Evolutionary conservation across 2,888 invertebrate species (phyloP).

Genomic region (Campoplex nolae): DNA sequence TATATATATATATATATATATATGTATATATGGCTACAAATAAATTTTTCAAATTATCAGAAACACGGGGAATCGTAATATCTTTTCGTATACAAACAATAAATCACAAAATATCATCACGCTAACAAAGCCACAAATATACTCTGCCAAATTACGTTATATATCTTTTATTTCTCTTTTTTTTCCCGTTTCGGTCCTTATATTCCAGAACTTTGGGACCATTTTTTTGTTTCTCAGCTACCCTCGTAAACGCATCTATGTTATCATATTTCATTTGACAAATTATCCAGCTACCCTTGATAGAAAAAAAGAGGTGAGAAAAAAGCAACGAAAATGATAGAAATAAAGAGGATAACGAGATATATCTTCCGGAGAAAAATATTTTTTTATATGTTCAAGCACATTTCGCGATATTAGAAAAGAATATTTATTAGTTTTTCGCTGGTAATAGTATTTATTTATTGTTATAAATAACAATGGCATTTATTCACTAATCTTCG

Average conservation of each 20-base stretch:
- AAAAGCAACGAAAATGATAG: background rate
- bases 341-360: background rate
- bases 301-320: background rate
- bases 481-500: background rate
- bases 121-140: conserved; percentile 3
- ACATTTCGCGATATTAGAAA: background rate
- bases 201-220: background rate
- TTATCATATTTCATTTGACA: conserved; percentile 1
- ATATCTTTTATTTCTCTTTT: background rate
- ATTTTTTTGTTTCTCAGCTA: background rate
- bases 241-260: background rate
- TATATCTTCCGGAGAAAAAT: background rate
- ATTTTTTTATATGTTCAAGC: background rate
- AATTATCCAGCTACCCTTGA: background rate
- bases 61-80: background rate
- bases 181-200: background rate
- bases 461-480: background rate
- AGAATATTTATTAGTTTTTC: background rate
- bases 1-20: too few species aligned
- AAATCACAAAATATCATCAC: conserved; percentile 6
- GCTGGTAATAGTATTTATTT: background rate
- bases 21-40: background rate
- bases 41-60: background rate
- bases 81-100: background rate
- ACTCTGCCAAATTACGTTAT: background rate